Evolutionary conservation across 1,140 invertebrate genomes (phyloP).

Genomic region (Conus ventricosus): DNA sequence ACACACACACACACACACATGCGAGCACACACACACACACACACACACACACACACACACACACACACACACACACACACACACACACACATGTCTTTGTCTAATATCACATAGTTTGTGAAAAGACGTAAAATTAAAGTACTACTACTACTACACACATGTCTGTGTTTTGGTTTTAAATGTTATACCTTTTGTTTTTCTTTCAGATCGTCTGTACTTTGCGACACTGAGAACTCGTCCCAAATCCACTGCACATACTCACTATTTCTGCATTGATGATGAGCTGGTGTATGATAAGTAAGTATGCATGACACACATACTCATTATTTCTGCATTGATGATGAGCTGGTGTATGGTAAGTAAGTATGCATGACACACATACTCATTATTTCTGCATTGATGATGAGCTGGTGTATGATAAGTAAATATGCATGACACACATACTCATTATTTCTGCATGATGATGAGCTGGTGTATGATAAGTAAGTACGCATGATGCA

Average conservation of each 20-base stretch:
- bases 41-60: too few species aligned
- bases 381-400: slow-evolving; percentile 93
- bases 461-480: slow-evolving; percentile 95
- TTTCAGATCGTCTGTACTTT: slow-evolving; percentile 93
- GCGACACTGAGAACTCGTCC: slow-evolving; percentile 89
- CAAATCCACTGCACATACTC: slow-evolving; percentile 86
- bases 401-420: slow-evolving; percentile 93
- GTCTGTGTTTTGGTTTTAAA: not conserved
- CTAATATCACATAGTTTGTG: too few species aligned
- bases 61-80: too few species aligned
- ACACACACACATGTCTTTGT: too few species aligned
- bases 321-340: slow-evolving; percentile 95
- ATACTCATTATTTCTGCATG: slow-evolving; percentile 95
- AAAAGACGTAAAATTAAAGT: too few species aligned
- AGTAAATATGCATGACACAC: slow-evolving; percentile 75
- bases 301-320: slow-evolving; percentile 78
- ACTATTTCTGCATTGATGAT: slow-evolving; percentile 95
- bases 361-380: slow-evolving; percentile 65
- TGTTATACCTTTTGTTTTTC: not conserved
- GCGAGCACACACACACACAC: too few species aligned
- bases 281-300: slow-evolving; percentile 94
- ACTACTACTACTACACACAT: too few species aligned
- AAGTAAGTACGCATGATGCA: slow-evolving; percentile 79
- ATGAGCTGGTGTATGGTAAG: slow-evolving; percentile 95
- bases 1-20: too few species aligned